These are phyloP conservation scores for Harmothoe impar DNA, from an alignment of 2,888 invertebrate genomes.

Conservation along the genomic window DNA sequence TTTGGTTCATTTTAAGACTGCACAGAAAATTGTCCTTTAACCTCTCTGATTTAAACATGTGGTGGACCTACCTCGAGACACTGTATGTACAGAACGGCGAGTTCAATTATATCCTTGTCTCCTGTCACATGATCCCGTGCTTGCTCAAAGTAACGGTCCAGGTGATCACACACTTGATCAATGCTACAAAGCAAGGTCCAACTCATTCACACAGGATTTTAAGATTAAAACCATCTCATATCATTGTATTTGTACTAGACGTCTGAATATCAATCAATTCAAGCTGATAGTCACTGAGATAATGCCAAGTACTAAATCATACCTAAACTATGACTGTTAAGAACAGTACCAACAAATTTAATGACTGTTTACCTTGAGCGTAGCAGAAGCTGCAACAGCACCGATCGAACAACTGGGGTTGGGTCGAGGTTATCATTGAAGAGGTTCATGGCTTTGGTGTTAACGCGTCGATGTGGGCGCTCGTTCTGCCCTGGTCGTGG, in stretches of 20 bases:
- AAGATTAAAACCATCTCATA: too few relatives aligned
- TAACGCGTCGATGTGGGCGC: background rate
- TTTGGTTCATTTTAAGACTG: too few relatives aligned
- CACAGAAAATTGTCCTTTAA: too few relatives aligned
- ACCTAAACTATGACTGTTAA: too few relatives aligned
- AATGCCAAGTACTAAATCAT: too few relatives aligned
- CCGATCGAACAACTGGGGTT: constrained; percentile 78
- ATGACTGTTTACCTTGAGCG: constrained; percentile 77
- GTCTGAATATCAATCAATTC: too few relatives aligned
- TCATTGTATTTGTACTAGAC: too few relatives aligned
- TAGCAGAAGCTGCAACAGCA: constrained; percentile 77
- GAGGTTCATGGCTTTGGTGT: constrained; percentile 75
- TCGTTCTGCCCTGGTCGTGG: background rate
- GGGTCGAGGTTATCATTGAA: constrained; percentile 77
- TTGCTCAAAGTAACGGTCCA: constrained; percentile 73
- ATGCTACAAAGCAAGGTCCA: constrained; percentile 70
- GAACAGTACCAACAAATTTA: too few relatives aligned
- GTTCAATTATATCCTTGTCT: constrained; percentile 69
- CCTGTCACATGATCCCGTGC: constrained; percentile 67
- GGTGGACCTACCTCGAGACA: constrained; percentile 75
- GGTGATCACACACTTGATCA: constrained; percentile 71
- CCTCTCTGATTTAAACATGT: too few relatives aligned
- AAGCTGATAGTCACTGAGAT: too few relatives aligned
- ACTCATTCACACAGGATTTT: background rate
- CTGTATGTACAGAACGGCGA: constrained; percentile 73